A percentile compares a stretch with the other conserved stretches of the same genome.
Evolutionary conservation across 1,140 invertebrate genomes (phyloP).

Genomic region (Drosophila burlai): DNA sequence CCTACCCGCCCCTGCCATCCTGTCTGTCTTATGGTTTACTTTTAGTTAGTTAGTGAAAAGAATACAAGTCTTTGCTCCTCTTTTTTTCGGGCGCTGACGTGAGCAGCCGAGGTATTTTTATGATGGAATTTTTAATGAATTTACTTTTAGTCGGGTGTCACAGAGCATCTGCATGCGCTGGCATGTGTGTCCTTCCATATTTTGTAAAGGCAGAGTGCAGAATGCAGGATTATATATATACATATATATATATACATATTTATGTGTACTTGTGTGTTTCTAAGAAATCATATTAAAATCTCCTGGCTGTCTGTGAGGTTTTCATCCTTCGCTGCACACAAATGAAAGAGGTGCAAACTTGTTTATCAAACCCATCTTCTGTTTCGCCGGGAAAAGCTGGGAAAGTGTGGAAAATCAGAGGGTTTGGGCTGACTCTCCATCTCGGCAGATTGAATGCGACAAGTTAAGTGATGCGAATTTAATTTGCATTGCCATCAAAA

Average conservation of each 20-base stretch:
- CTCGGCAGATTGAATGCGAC: slow-evolving; percentile 77
- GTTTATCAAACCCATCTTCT: slow-evolving; percentile 69
- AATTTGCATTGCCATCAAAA: slow-evolving; percentile 74
- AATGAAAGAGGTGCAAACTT: slow-evolving; percentile 77
- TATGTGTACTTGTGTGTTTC: slow-evolving; percentile 3
- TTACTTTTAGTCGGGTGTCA: slow-evolving; percentile 79
- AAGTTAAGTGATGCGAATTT: slow-evolving; percentile 80
- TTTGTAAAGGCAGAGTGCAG: slow-evolving; percentile 12
- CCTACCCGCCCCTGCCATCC: slow-evolving; percentile 17
- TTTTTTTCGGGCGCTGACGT: slow-evolving; percentile 22
- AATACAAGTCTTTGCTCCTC: slow-evolving; percentile 51
- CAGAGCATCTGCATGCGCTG: slow-evolving; percentile 55
- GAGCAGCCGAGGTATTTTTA: slow-evolving; percentile 63
- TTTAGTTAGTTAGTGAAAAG: slow-evolving; percentile 78
- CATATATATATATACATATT: neutral
- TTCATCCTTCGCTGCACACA: slow-evolving; percentile 59
- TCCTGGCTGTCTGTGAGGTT: slow-evolving; percentile 20
- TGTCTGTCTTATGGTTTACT: slow-evolving; percentile 75
- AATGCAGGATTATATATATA: neutral
- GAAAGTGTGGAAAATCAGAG: slow-evolving; percentile 1
- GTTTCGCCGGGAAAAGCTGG: slow-evolving; percentile 27
- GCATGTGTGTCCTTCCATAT: slow-evolving; percentile 28
- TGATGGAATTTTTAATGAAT: slow-evolving; percentile 83
- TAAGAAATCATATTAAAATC: slow-evolving; percentile 50
- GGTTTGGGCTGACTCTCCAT: slow-evolving; percentile 32